Evolutionary conservation across 2,888 invertebrate species (phyloP), one percentile per base, ranked within the genome.

Genomic region (Oscheius sp.): DNA sequence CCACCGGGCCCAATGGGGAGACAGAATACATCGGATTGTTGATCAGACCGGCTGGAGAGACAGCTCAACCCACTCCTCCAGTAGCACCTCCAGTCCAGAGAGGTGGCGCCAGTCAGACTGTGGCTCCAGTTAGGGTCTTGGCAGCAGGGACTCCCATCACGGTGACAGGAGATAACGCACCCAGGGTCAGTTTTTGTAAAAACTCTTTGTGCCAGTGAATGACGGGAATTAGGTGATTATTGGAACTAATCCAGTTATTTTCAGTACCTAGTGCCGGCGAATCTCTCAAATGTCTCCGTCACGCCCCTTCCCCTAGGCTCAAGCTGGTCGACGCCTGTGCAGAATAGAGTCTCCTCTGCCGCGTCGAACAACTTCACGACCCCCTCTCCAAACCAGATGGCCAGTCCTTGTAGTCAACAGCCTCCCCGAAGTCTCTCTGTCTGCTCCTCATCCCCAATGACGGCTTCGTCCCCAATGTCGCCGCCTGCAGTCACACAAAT

Each of bases 11-110:
- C 32, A 65, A 63, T 33, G 77, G 77, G 29, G 59, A 55, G 33
- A 73, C 62, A 33, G 71, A 74, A 48, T 76, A 74, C 70, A 29
- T 74, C 29, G 79, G 79, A 4, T 55, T 77, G 32, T 47, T 79
- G n/a, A 79, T 79, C 13, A 62, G 77, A 11, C 77, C 75, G 29
- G 68, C 55, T 11, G 68, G 53, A 55, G 68, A 68, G 42, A 33
- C 53, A 37, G 32, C 10, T 33, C 37, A 37, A 37, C 33, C 33
- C 2, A 10, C 63, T 42, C 63, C 47, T 48, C 33, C 47, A 35
- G n/a, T 55, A 9, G 55, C 13, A 10, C 50, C 68, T 9, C 59
- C 68, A 4, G 63, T 55, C 42, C 42, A 42, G 42, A 42, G 42
- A 42, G 42, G 21, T 33, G 63, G 65, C 48, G 65, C 48, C 48